Conservation (phyloP, 64 coral and sea anemone genomes). For the Pachyseris speciosa region DNA sequence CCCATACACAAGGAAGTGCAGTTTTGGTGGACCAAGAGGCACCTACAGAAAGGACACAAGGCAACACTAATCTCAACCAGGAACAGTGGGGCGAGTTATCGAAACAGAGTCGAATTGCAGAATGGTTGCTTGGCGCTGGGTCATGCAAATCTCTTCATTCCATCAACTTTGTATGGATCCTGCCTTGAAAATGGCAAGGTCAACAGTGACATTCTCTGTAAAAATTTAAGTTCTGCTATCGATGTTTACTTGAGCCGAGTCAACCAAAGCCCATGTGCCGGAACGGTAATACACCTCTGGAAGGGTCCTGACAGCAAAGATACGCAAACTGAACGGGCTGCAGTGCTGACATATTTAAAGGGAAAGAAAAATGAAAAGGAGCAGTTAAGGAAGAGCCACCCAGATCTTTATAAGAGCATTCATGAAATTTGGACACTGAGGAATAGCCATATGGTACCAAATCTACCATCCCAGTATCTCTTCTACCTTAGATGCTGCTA, state of each 20-base stretch:
- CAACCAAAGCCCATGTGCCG: conserved; percentile 39
- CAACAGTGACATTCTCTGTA: conserved; percentile 14
- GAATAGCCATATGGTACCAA: no score
- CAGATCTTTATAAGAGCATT: no score
- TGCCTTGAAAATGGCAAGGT: conserved; percentile 39
- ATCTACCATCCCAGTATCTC: no score
- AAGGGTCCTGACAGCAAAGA: no score
- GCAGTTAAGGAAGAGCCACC: no score
- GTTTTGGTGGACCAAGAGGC: conserved; percentile 73
- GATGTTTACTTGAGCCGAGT: conserved; percentile 78
- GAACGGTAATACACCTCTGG: conserved; percentile 57
- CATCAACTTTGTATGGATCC: conserved; percentile 68
- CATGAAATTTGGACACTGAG: no score
- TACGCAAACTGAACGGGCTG: no score
- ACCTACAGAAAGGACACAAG: background rate
- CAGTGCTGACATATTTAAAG: no score
- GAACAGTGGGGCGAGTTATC: conserved; percentile 53
- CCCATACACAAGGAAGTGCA: no score
- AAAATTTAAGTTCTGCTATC: conserved; percentile 56
- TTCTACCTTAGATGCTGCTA: no score
- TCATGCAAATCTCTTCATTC: conserved; percentile 68
- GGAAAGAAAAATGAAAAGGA: no score
- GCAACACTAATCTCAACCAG: conserved; percentile 23
- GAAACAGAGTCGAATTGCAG: conserved; percentile 69
- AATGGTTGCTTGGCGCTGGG: conserved; percentile 77